Base-by-base conservation (phyloP, 2,113 vertebrate genomes). In the Caretta caretta region DNA sequence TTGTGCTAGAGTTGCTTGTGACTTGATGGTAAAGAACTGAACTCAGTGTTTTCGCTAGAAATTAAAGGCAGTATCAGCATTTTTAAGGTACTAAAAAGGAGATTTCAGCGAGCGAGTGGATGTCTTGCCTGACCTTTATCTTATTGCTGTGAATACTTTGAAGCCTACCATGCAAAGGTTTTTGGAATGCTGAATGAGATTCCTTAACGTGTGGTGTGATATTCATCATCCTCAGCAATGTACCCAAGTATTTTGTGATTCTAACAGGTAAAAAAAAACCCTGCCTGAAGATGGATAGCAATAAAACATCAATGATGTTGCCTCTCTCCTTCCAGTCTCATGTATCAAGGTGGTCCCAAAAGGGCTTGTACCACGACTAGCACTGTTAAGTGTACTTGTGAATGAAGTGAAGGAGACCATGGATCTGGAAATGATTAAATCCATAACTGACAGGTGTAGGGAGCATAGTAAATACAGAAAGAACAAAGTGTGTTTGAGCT, bases 31-130 rank as follows among this genome's bases (percentile, higher is more conserved):
- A 42, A 84, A 76, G 42, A 24, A 80, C 16, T 12, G 50, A 53
- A 51, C 51, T 81, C 20, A 51, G 10, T 83, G 2, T 80, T 80
- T 84, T 94, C 91, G 49, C n/a, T 87, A 46, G 12, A 7, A 57
- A 57, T 57, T 84, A 80, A 87, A 20, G 51, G 10, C 51, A 35
- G 80, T 13, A 83, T n/a, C 56, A 54, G 19, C 69, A 25, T 56
- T 31, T 48, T 84, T 82, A 84, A 92, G 38, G 24, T 86, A 69
- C 17, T 48, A 84, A 53, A 65, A 90, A 79, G 3, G 50, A 62
- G 62, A 84, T 89, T 91, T 89, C 14, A 65, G 57, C 87, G 51
- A 3, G 3, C 78, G 56, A 86, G 72, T 92, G 87, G 75, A 38
- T 7, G 35, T 53, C 8, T 17, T 75, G 2, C 38, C 13, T 91